Evolutionary conservation across 2,113 vertebrate genomes (phyloP), one percentile per base, ranked within the genome.

Genomic region (Edolisoma coerulescens): DNA sequence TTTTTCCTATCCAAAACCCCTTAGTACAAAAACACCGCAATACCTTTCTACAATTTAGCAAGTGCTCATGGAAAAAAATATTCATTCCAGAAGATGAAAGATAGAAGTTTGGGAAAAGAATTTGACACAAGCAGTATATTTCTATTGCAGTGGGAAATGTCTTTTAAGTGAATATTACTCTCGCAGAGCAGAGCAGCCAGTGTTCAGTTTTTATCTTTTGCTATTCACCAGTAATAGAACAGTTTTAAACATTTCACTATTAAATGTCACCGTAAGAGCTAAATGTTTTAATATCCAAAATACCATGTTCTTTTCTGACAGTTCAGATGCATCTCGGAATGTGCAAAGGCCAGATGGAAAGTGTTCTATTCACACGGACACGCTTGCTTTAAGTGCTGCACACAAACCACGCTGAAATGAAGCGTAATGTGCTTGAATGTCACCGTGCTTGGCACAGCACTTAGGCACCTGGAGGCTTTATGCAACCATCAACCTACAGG

Each of bases 241-340:
- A 56, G 20, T 63, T 92, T 92, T 15, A 84, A 87, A 71, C 86
- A 85, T 67, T 83, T 91, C 35, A 30, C 37, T 81, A 89, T 88
- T 96, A 95, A 96, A 92, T 91, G 89, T 96, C 93, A 96, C 61
- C 12, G 6, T 47, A 75, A 68, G 69, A 90, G 47, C 84, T 41
- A 86, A 87, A 86, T 85, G 37, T 87, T 96, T 96, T 95, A 93
- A 94, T 94, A 93, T 89, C 73, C 70, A 81, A 83, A 95, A 94
- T 53, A 81, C 28, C 50, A 11, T 73, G 84, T 90, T 93, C 86
- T 56, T 52, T 73, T 65, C 90, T 83, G 94, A 90, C 89, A 91
- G 84, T 77, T 95, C 76, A 93, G 77, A 94, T 86, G 71, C 82
- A 92, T 85, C 92, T 93, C 7, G 1, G 39, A 68, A 86, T 33